Base-by-base conservation (phyloP, 2,113 vertebrate genomes). In the Tenebrosternarchus preto region DNA sequence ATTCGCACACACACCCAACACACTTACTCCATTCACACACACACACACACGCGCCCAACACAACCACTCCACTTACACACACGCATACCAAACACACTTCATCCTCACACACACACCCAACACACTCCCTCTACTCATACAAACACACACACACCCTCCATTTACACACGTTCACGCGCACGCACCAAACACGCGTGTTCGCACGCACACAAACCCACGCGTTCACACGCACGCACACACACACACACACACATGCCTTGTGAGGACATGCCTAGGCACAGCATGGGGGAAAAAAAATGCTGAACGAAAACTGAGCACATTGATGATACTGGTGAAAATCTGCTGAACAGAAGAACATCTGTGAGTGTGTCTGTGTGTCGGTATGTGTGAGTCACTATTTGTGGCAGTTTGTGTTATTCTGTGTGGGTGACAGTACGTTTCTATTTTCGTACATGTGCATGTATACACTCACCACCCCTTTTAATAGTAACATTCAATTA, bases 331-430 rank as follows among this genome's bases (percentile, higher is more conserved):
- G 27, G 77, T 50, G 25, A 73, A 76, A 80, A 80, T 82, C 77
- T 80, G 84, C 69, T 80, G 69, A 85, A 81, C 63, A 66, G 36
- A 76, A 24, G 56, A 88, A 89, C 91, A 91, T 91, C 88, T 92
- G 89, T 85, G 88, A 67, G 84, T 64, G 86, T 84, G 88, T 90
- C 87, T 91, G 89, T 88, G 87, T 83, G 78, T 71, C 76, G 85
- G 64, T 82, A 83, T 88, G 83, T 86, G 79, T 78, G 83, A 25
- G 73, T 53, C 29, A 82, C 50, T 63, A 59, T 73, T 61, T 43
- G 81, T 73, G 20, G 82, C 81, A 83, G 85, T 88, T 83, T 85
- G 87, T 88, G 85, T 87, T 87, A 83, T 73, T 84, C 81, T 88
- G 86, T 60, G 64, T 76, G 81, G 60, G 72, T 80, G 63, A 77